Evolutionary conservation across 1,140 invertebrate species (phyloP).

Genomic region (Chionoecetes opilio): DNA sequence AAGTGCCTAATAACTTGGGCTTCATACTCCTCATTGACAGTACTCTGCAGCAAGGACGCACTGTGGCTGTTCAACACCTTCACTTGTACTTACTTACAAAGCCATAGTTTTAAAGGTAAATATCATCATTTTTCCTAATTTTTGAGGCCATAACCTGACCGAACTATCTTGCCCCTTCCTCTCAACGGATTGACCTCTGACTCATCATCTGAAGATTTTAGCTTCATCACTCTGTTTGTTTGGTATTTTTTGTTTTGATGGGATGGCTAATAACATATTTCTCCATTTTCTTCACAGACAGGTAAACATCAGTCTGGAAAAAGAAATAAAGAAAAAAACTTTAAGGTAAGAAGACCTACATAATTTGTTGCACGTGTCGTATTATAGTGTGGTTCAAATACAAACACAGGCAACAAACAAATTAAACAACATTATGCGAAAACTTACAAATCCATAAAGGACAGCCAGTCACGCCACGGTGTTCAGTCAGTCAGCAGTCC

Average conservation of each 20-base stretch:
- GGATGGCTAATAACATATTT: not conserved
- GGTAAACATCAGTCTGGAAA: slow-evolving; percentile 32
- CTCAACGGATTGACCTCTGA: slow-evolving; percentile 38
- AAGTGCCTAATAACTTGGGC: too few relatives aligned
- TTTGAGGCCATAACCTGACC: not conserved
- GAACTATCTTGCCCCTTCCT: not conserved
- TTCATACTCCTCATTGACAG: too few relatives aligned
- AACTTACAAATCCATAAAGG: not conserved
- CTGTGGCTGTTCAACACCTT: slow-evolving; percentile 18
- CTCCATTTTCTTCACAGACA: slow-evolving; percentile 33
- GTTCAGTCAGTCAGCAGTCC: too few relatives aligned
- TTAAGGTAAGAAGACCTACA: not conserved
- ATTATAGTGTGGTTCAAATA: slow-evolving; percentile 35
- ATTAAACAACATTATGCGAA: slow-evolving; percentile 35
- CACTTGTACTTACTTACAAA: not conserved
- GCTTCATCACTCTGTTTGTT: not conserved
- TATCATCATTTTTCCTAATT: slow-evolving; percentile 28
- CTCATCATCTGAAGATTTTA: slow-evolving; percentile 42
- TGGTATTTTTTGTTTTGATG: slow-evolving; percentile 36
- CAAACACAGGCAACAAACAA: not conserved
- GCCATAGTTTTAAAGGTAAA: slow-evolving; percentile 1
- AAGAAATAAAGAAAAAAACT: not conserved
- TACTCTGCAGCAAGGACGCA: not conserved
- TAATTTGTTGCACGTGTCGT: not conserved
- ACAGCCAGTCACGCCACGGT: too few relatives aligned